Evolutionary conservation across 2,888 invertebrate genomes (phyloP), one percentile per base, ranked within the genome.

Genomic region (Bhutanitis thaidina): DNA sequence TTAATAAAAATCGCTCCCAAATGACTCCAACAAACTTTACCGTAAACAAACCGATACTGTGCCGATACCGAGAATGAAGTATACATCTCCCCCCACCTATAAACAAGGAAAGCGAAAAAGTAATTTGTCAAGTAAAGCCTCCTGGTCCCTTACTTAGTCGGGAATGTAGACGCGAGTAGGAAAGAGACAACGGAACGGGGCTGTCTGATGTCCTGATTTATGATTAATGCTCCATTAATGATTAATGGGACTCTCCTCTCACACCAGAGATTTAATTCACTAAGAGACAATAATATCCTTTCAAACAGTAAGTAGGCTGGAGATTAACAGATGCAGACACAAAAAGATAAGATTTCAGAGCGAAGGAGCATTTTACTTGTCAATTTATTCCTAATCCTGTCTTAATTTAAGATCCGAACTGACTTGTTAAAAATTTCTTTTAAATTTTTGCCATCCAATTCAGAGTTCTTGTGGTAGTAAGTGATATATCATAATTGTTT

Each of bases 61-160:
- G 60, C 68, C 73, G 72, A 71, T 72, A 72, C 71, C 58, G 58
- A 59, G 57, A 27, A 27, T 52, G 50, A 62, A 61, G 58, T 60
- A 60, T 56, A 60, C 54, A 53, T 54, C 60, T 55, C 62, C 61
- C 60, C 62, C 62, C 51, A 45, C 56, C 57, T 53, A 62, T 69
- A 79, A 82, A 79, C 77, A 82, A 79, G 80, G 75, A 74, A 74
- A 77, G 71, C 68, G 77, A 78, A 79, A 83, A 84, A 82, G 84
- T 82, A 83, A 86, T 86, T 84, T 85, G 84, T 85, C 87, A 87
- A 84, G 83, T 77, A 82, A 82, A 85, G 84, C 84, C 81, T 71
- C 63, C 54, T 62, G 69, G 69, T 72, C 64, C 67, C 70, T 66
- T 65, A 71, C 71, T 77, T 71, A 69, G 74, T 60, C 56, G 59